A percentile compares a stretch with the other conserved stretches of the same genome.
These are phyloP conservation scores for Drosophila barbarae DNA, from an alignment of 2,888 invertebrate species.

Conservation along the genomic window DNA sequence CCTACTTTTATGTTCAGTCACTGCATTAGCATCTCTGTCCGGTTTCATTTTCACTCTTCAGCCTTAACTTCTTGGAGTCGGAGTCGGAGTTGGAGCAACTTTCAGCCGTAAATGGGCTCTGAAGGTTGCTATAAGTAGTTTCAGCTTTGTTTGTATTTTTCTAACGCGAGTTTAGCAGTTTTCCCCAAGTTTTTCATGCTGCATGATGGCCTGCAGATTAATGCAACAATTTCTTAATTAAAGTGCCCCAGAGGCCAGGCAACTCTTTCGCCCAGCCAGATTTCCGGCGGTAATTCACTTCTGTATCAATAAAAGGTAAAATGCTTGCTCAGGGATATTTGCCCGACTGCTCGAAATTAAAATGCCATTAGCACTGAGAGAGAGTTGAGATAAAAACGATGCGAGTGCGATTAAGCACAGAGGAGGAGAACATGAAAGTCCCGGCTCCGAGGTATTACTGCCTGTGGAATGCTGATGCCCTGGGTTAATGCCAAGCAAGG, in stretches of 20 bases:
- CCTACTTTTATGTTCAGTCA: slow-evolving; percentile 19
- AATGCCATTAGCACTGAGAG: slow-evolving; percentile 56
- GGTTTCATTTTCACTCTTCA: slow-evolving; percentile 40
- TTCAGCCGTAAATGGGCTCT: slow-evolving; percentile 32
- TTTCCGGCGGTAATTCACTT: slow-evolving; percentile 37
- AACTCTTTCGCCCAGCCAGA: slow-evolving; percentile 44
- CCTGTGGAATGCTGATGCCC: slow-evolving; percentile 18
- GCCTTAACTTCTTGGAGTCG: slow-evolving; percentile 50
- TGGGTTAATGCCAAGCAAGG: slow-evolving; percentile 18
- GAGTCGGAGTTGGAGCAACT: slow-evolving; percentile 41
- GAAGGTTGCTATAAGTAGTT: slow-evolving; percentile 44
- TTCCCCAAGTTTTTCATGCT: neutral
- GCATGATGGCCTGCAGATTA: slow-evolving; percentile 13
- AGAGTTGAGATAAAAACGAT: slow-evolving; percentile 50
- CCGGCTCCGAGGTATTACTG: slow-evolving; percentile 4
- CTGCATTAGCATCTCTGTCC: slow-evolving; percentile 41
- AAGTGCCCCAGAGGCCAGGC: slow-evolving; percentile 25
- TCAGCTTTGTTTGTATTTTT: slow-evolving; percentile 32
- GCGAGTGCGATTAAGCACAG: slow-evolving; percentile 20
- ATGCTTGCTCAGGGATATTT: slow-evolving; percentile 29
- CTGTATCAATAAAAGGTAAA: slow-evolving; percentile 34
- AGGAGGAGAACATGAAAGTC: neutral
- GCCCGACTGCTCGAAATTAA: slow-evolving; percentile 55
- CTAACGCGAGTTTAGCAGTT: slow-evolving; percentile 21
- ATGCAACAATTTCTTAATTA: slow-evolving; percentile 46